Base-by-base conservation (phyloP, 2,888 invertebrate species). In the Physocephala rufipes region DNA sequence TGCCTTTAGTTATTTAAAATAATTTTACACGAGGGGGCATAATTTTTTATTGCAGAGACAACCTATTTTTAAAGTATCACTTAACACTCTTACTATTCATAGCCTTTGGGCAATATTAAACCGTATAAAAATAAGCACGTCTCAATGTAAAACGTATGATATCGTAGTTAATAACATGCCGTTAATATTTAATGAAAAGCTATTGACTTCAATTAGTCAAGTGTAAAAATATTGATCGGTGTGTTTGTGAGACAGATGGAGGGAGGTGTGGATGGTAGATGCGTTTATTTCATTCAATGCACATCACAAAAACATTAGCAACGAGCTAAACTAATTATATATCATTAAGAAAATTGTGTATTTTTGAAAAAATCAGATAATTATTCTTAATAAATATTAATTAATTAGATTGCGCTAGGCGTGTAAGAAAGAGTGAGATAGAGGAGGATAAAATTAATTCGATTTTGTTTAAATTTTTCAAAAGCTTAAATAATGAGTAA, bases 241-340 rank as follows among this genome's bases (percentile, higher is more conserved):
- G 58, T 12, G 58, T n/a, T n/a, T n/a, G n/a, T n/a, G n/a, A n/a
- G n/a, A n/a, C n/a, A n/a, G n/a, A n/a, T n/a, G n/a, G n/a, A n/a
- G n/a, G n/a, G n/a, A n/a, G n/a, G n/a, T n/a, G n/a, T n/a, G n/a
- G n/a, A n/a, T n/a, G n/a, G n/a, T n/a, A n/a, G n/a, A n/a, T 12
- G 58, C 28, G 28, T 58, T 24, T 28, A 28, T 15, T 58, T 24
- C 24, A 58, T 28, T 15, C 28, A 58, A 58, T 26, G 28, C 13
- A 9, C 28, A 58, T 58, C 26, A 58, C 16, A 58, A 26, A 58
- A 58, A 21, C 36, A 36, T 36, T 58, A 58, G 26, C 58, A 58
- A 58, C 16, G 26, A 15, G 28, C 36, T 58, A 15, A 58, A 16
- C 28, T 28, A 58, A 58, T 15, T 9, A 28, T 5, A 58, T 55